Base-by-base conservation (phyloP, 2,797 vertebrate genomes). In the Anas flavirostris region DNA sequence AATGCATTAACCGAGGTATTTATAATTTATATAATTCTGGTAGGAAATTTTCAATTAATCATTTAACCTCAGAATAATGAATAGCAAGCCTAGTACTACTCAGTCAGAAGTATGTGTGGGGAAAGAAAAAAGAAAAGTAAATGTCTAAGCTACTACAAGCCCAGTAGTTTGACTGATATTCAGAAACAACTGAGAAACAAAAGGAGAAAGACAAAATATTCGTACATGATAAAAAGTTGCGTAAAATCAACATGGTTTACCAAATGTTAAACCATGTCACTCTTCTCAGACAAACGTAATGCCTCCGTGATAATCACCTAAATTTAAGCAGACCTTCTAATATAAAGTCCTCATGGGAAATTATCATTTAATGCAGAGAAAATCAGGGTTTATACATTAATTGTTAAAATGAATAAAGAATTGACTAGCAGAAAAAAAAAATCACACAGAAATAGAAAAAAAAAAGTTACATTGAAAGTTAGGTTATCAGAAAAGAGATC, bases 101-200 rank as follows among this genome's bases (percentile, higher is more conserved):
- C 33, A 55, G 6, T 59, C n/a, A 87, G 15, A 66, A 77, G 12
- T 50, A 19, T 6, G 2, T 41, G 33, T 0, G 0, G 9, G 10
- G 6, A 12, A 52, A 26, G 16, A 56, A 62, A 62, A 90, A 78
- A 41, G 7, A 8, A 41, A 88, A 86, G 5, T 13, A 58, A 86
- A 91, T 58, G 5, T 2, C 16, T 86, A 33, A 41, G 13, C 13
- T 78, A 39, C 21, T 48, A 48, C 18, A 56, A 28, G 18, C 4
- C 16, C 3, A 0, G 28, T 29, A 41, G 4, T n/a, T 59, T 64
- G 12, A 52, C 14, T 56, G 17, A 3, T 44, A 4, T 41, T 85
- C 63, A 85, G 26, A 76, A 91, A 58, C 13, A 46, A 62, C 15
- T 79, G 41, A 62, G 48, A 84, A 78, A 64, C 26, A 1, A 79